phyloP scores from a whole-genome alignment of 2,888 invertebrate species.

The Entomobrya proxima region DNA sequence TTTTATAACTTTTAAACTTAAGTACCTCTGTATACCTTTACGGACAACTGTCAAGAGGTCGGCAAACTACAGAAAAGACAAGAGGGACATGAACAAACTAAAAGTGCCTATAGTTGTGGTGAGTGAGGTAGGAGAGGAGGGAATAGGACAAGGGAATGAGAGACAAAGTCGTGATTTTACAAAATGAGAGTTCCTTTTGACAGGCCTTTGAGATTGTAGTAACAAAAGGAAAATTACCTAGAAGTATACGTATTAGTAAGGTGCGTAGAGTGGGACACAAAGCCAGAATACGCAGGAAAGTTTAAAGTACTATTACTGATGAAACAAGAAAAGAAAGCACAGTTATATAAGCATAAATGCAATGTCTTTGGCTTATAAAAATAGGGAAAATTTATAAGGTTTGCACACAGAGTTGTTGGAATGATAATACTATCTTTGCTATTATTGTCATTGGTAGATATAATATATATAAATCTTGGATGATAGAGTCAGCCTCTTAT shows the following conservation, averaged over 20 bases:
- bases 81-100: neutral
- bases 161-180: constrained; percentile 56
- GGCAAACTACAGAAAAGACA: constrained; percentile 42
- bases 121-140: neutral
- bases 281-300: neutral
- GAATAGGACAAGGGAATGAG: no score
- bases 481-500: neutral
- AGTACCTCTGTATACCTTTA: neutral
- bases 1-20: constrained; percentile 19
- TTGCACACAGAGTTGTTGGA: no score
- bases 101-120: neutral
- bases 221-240: constrained; percentile 61
- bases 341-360: neutral
- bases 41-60: constrained; percentile 60
- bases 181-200: constrained; percentile 61
- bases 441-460: neutral
- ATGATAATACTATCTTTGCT: no score
- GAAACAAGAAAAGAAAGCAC: neutral
- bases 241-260: neutral
- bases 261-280: neutral
- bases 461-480: neutral
- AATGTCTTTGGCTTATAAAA: neutral
- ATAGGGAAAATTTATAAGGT: neutral
- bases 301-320: neutral
- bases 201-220: constrained; percentile 55